phyloP scores from a whole-genome alignment of 2,888 invertebrate species.

The Eupithecia pulchellata region DNA sequence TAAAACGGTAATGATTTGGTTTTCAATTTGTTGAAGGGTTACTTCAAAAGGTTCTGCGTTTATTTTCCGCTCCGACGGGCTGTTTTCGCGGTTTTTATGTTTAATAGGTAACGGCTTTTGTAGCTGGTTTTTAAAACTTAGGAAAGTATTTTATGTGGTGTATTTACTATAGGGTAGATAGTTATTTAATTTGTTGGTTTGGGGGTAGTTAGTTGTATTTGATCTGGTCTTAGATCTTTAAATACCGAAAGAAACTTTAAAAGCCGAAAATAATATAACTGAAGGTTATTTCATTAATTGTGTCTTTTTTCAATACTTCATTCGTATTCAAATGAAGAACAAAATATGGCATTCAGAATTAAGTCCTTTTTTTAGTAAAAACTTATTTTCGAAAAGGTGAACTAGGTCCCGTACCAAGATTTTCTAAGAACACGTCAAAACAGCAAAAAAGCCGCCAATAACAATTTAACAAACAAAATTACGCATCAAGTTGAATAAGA shows the following conservation, averaged over 20 bases:
- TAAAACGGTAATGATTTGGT: conserved; percentile 60
- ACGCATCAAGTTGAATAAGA: conserved; percentile 11
- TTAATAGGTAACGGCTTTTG: conserved; percentile 10
- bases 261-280: too few species aligned
- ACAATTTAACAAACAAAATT: conserved; percentile 13
- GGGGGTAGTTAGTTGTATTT: neutral
- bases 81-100: conserved; percentile 27
- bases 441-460: neutral
- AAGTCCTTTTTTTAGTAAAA: neutral
- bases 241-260: too few species aligned
- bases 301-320: neutral
- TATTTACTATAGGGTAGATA: neutral
- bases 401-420: neutral
- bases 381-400: too few species aligned
- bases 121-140: too few species aligned
- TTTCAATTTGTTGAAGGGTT: conserved; percentile 49
- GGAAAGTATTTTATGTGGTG: neutral
- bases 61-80: conserved; percentile 37
- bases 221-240: neutral
- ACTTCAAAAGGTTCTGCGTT: conserved; percentile 40
- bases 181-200: neutral
- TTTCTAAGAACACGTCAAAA: neutral
- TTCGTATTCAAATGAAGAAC: neutral
- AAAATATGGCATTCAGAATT: neutral
- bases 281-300: too few species aligned